Evolutionary conservation across 2,113 vertebrate genomes (phyloP).

Genomic region (Tretioscincus oriximinensis): DNA sequence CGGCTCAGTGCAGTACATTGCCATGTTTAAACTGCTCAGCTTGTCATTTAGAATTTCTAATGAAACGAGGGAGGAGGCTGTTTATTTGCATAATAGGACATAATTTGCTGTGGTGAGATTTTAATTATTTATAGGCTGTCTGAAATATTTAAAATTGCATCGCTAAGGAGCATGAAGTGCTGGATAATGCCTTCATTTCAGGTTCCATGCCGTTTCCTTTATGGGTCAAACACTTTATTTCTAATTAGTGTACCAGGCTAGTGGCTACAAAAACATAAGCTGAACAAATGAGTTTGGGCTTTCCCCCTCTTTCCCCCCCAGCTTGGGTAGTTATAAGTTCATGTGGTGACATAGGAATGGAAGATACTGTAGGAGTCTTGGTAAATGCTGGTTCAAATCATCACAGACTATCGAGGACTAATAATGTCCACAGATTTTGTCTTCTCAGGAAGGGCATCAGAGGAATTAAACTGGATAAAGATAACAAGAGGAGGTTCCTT

Average conservation of each 20-base stretch:
- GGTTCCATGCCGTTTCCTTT: constrained; percentile 74
- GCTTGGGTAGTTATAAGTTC: constrained; percentile 48
- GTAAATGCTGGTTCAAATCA: constrained; percentile 14
- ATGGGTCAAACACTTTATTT: constrained; percentile 79
- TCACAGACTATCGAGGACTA: background rate
- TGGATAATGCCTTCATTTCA: constrained; percentile 80
- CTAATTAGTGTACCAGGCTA: constrained; percentile 71
- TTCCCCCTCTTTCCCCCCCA: constrained; percentile 54
- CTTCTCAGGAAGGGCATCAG: too few relatives aligned
- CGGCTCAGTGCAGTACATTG: constrained; percentile 67
- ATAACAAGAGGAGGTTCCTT: too few relatives aligned
- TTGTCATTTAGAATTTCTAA: constrained; percentile 80
- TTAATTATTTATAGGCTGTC: constrained; percentile 84
- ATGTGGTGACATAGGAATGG: constrained; percentile 54
- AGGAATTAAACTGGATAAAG: too few relatives aligned
- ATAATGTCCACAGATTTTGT: too few relatives aligned
- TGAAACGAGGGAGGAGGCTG: constrained; percentile 79
- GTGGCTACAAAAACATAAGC: constrained; percentile 70
- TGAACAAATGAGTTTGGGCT: constrained; percentile 68
- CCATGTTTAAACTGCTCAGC: constrained; percentile 74
- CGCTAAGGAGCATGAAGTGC: constrained; percentile 78
- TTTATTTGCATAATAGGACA: constrained; percentile 87
- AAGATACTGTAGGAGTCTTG: background rate
- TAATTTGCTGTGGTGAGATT: constrained; percentile 80
- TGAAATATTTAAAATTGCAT: constrained; percentile 83